Percentiles rank a stretch among this genome's conserved stretches.
These are phyloP conservation scores for Chaetops frenatus DNA, from an alignment of 2,113 vertebrate genomes.

Conservation along the genomic window DNA sequence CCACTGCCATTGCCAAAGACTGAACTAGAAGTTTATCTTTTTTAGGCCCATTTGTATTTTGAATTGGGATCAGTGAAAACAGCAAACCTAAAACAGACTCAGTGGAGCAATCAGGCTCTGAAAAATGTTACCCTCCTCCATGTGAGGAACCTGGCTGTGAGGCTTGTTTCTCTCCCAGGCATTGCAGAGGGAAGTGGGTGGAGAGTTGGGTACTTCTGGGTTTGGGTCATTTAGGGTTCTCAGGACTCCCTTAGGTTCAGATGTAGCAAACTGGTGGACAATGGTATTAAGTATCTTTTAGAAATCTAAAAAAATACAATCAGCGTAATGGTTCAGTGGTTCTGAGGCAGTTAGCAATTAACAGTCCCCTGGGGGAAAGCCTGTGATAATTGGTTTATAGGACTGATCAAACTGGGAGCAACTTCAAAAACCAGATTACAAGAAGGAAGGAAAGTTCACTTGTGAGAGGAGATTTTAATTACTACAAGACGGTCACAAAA, in stretches of 20 bases:
- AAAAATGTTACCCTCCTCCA: neutral
- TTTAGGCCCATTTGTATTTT: neutral
- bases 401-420: neutral
- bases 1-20: neutral
- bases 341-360: neutral
- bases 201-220: fast-evolving
- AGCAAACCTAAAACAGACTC: neutral
- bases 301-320: neutral
- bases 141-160: neutral
- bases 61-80: neutral
- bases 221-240: neutral
- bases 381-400: neutral
- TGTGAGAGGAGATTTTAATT: neutral
- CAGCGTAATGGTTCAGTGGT: neutral
- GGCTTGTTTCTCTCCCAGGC: neutral
- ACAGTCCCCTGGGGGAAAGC: neutral
- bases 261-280: neutral
- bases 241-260: neutral
- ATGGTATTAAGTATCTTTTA: neutral
- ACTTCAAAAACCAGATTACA: neutral
- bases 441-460: neutral
- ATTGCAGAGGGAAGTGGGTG: neutral
- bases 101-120: neutral
- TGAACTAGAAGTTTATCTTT: neutral
- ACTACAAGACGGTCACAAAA: neutral